Conservation (phyloP, 2,113 vertebrate species). For the Dipodomys spectabilis region DNA sequence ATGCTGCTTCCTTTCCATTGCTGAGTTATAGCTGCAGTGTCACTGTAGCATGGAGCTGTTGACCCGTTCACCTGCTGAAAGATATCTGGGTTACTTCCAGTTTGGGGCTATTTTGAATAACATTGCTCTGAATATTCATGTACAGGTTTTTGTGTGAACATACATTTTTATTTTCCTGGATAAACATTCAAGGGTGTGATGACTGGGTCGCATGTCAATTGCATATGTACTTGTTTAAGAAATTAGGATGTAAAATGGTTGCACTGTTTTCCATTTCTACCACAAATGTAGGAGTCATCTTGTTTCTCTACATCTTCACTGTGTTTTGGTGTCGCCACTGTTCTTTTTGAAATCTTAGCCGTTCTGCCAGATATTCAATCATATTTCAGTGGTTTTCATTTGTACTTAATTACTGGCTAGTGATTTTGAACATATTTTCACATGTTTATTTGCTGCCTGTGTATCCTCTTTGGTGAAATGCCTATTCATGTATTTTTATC, state of each 20-base stretch:
- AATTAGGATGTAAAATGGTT: not conserved
- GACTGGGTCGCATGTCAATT: not conserved
- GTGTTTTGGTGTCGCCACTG: no score
- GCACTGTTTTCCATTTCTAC: not conserved
- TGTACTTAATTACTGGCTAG: not conserved
- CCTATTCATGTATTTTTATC: not conserved
- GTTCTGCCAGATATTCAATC: not conserved
- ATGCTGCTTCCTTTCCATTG: not conserved
- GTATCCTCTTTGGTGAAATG: not conserved
- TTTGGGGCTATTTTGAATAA: not conserved
- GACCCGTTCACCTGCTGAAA: not conserved
- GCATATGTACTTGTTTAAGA: not conserved
- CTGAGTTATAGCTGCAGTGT: not conserved
- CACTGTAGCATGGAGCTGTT: no score
- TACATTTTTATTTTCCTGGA: not conserved
- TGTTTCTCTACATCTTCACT: not conserved
- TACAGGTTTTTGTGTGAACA: not conserved
- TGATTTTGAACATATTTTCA: not conserved
- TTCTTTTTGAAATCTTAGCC: not conserved
- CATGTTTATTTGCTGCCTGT: not conserved
- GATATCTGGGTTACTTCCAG: not conserved
- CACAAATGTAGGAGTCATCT: not conserved
- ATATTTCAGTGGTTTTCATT: not conserved
- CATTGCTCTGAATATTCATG: not conserved
- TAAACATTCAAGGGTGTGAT: not conserved